phyloP scores from a whole-genome alignment of 2,888 invertebrate genomes.

The Tachystola acroxantha region DNA sequence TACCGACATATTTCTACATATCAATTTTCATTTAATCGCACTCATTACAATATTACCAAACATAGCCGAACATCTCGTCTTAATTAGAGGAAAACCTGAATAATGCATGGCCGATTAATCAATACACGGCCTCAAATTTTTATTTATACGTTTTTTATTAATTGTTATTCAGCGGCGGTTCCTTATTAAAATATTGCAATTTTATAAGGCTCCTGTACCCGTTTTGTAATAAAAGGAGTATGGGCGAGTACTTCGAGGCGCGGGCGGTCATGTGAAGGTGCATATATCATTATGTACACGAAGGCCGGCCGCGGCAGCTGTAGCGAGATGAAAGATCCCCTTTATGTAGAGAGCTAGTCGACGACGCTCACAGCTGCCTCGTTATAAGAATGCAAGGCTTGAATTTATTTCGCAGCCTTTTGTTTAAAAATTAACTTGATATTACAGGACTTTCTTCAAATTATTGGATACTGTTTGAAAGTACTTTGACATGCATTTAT shows the following conservation, averaged over 20 bases:
- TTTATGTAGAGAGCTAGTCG: constrained; percentile 7
- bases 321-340: constrained; percentile 23
- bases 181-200: constrained; percentile 66
- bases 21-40: constrained; percentile 33
- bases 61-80: constrained; percentile 20
- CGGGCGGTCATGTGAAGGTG: constrained; percentile 28
- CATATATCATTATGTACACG: constrained; percentile 48
- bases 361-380: constrained; percentile 4
- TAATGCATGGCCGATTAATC: constrained; percentile 53
- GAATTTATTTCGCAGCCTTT: constrained; percentile 4
- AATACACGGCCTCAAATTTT: constrained; percentile 33
- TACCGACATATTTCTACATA: no score
- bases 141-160: constrained; percentile 48
- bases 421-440: constrained; percentile 4
- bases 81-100: constrained; percentile 44
- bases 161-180: constrained; percentile 55
- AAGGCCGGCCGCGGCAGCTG: constrained; percentile 31
- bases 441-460: neutral
- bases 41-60: constrained; percentile 24
- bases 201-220: constrained; percentile 56
- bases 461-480: no score
- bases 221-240: constrained; percentile 52
- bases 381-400: neutral
- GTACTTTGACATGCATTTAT: no score
- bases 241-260: constrained; percentile 27